phyloP scores from a whole-genome alignment of 2,888 invertebrate genomes.

The Holacanthella duospinosa region DNA sequence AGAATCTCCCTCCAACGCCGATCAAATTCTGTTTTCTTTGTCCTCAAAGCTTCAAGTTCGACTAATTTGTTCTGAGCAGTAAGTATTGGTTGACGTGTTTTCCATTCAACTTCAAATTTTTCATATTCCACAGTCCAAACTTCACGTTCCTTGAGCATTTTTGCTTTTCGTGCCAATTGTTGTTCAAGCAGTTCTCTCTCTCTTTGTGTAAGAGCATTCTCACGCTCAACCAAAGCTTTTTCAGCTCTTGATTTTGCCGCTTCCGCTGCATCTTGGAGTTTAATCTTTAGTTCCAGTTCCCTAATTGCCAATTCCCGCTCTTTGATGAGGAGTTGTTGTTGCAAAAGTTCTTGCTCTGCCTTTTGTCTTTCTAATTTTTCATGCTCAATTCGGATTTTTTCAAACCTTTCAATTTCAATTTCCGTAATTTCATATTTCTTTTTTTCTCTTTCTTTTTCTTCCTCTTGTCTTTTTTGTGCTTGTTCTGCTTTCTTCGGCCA shows the following conservation, averaged over 20 bases:
- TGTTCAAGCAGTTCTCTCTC: no score
- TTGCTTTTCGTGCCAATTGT: neutral
- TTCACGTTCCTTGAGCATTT: neutral
- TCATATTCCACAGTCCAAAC: neutral
- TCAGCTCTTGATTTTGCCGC: neutral
- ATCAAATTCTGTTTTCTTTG: neutral
- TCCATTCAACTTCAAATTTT: neutral
- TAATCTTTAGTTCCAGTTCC: neutral
- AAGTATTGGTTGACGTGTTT: neutral
- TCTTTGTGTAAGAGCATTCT: neutral
- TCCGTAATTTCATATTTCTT: neutral
- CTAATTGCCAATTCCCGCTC: neutral
- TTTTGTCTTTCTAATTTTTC: neutral
- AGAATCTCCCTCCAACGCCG: neutral
- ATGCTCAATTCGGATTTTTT: neutral
- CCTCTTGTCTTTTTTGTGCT: neutral
- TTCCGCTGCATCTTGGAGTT: neutral
- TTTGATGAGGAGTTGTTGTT: neutral
- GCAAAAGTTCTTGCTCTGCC: neutral
- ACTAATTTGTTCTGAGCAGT: neutral
- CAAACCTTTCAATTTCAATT: neutral
- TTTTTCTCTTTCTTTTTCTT: neutral
- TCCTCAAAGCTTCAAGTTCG: neutral
- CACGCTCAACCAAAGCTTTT: neutral
- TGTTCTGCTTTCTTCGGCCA: neutral